Conservation (phyloP, 2,797 vertebrate genomes). For the Acropternis orthonyx region DNA sequence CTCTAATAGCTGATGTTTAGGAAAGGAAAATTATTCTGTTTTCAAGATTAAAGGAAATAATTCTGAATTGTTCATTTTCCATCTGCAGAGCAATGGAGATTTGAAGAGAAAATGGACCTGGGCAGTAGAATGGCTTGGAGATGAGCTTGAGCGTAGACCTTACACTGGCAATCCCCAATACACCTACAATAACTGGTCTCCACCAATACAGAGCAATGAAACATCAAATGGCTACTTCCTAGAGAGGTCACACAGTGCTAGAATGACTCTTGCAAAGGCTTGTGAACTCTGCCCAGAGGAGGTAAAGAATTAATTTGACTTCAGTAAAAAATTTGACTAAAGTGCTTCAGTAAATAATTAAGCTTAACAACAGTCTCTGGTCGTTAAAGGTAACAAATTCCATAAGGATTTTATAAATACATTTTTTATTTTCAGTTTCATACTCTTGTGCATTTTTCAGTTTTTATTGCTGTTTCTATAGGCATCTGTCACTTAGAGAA, state of each 20-base stretch:
- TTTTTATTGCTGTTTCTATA: not conserved
- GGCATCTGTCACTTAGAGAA: not conserved
- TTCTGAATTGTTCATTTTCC: not conserved
- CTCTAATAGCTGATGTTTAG: not conserved
- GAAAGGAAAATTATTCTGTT: not conserved
- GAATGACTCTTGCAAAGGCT: conserved; percentile 99
- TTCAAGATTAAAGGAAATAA: not conserved
- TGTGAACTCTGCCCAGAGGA: conserved; percentile 99
- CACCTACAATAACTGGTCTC: conserved; percentile 99
- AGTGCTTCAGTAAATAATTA: not conserved
- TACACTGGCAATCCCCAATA: conserved; percentile 98
- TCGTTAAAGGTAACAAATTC: not conserved
- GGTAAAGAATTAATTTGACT: conserved; percentile 78
- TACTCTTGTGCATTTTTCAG: not conserved
- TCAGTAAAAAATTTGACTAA: not conserved
- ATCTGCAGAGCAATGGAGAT: conserved; percentile 93
- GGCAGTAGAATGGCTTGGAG: conserved; percentile 99
- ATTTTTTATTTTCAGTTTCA: not conserved
- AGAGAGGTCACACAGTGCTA: conserved; percentile 97
- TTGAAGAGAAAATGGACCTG: conserved; percentile 99
- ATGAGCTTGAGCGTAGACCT: conserved; percentile 94
- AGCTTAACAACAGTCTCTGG: not conserved
- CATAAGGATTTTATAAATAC: not conserved
- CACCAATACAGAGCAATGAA: conserved; percentile 98
- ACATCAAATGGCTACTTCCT: conserved; percentile 99